These are phyloP conservation scores for Corythoichthys intestinalis DNA, from an alignment of 2,113 vertebrate species.

Conservation along the genomic window DNA sequence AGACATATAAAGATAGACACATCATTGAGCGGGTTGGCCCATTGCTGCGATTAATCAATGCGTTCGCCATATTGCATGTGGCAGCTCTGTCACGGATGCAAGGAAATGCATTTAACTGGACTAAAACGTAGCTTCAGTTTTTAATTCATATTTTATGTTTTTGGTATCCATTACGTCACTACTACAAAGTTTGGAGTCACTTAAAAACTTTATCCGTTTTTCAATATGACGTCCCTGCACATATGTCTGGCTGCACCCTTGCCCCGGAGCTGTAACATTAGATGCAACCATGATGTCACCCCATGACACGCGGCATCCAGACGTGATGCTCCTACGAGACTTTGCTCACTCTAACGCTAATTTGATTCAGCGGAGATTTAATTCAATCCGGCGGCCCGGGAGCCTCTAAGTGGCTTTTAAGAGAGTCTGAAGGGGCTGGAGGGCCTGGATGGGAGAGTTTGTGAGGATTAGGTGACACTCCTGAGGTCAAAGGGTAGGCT, in stretches of 20 bases:
- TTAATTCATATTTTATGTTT: no score
- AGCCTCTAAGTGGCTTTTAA: constrained; percentile 58
- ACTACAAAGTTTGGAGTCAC: not conserved
- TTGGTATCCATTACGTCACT: not conserved
- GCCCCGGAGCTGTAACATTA: constrained; percentile 26
- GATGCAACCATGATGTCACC: constrained; percentile 48
- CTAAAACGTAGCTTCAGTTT: no score
- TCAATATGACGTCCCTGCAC: no score
- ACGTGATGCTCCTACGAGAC: constrained; percentile 53
- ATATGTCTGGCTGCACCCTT: not conserved
- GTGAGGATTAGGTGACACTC: constrained; percentile 46
- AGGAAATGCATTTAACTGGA: no score
- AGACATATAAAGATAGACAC: not conserved
- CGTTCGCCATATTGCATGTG: not conserved
- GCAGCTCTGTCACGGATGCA: not conserved
- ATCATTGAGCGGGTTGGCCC: not conserved
- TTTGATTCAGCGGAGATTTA: constrained; percentile 59
- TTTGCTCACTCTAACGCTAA: constrained; percentile 54
- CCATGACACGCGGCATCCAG: constrained; percentile 42
- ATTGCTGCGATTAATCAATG: not conserved
- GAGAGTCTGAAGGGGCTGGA: constrained; percentile 31
- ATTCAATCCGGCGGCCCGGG: constrained; percentile 51
- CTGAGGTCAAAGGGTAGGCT: constrained; percentile 48
- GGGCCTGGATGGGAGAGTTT: constrained; percentile 13
- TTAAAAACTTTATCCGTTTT: not conserved